Evolutionary conservation across 1,140 invertebrate genomes (phyloP).

Genomic region (Zaprionus camerounensis): DNA sequence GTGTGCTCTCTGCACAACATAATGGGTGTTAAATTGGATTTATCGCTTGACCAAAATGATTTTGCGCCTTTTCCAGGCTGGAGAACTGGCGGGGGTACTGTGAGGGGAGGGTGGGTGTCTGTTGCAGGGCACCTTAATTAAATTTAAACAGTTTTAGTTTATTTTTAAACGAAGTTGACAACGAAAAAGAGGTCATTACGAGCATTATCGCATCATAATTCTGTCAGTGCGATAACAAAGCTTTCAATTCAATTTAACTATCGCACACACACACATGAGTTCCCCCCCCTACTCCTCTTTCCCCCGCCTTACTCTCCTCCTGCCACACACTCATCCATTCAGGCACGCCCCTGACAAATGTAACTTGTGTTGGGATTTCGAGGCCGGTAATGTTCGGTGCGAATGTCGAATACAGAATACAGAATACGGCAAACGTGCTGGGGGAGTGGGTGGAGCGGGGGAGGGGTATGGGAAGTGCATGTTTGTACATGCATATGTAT

Average conservation of each 20-base stretch:
- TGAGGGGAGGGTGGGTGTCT: not conserved
- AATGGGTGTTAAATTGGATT: slow-evolving; percentile 69
- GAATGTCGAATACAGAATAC: slow-evolving; percentile 27
- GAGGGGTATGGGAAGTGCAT: slow-evolving; percentile 18
- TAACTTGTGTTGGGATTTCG: slow-evolving; percentile 44
- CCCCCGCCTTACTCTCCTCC: not conserved
- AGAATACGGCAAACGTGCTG: slow-evolving; percentile 9
- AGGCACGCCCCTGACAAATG: slow-evolving; percentile 17
- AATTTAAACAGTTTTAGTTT: slow-evolving; percentile 67
- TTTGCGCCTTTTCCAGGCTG: slow-evolving; percentile 51
- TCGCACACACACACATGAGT: slow-evolving; percentile 23
- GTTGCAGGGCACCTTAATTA: slow-evolving; percentile 54
- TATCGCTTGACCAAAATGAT: slow-evolving; percentile 72
- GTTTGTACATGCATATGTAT: slow-evolving; percentile 20
- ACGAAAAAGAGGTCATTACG: slow-evolving; percentile 74
- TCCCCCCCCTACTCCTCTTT: not conserved
- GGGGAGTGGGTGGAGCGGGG: not conserved
- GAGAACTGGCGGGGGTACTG: not conserved
- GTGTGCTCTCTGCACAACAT: slow-evolving; percentile 33
- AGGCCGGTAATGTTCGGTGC: slow-evolving; percentile 49
- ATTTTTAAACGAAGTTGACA: slow-evolving; percentile 70
- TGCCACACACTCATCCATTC: not conserved
- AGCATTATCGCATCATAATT: slow-evolving; percentile 77
- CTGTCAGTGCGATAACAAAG: slow-evolving; percentile 70
- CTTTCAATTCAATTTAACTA: slow-evolving; percentile 68